Conservation (phyloP, 2,113 vertebrate genomes). For the Chloropsis hardwickii region DNA sequence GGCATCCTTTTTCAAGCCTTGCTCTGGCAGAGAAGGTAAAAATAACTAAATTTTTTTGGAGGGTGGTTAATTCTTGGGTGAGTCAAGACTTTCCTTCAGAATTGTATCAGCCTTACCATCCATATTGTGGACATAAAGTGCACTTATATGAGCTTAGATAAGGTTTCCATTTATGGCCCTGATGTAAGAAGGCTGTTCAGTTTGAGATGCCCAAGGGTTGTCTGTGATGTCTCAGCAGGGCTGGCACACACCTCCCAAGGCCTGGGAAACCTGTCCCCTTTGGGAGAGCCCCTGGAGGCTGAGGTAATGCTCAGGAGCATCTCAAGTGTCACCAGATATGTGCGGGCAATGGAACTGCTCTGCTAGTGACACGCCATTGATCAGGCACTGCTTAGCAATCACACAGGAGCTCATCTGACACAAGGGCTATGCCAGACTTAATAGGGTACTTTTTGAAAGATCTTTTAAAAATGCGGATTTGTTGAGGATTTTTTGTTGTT, state of each 20-base stretch:
- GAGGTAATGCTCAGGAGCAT: not conserved
- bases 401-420: not conserved
- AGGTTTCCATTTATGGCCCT: not conserved
- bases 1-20: not conserved
- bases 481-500: not conserved
- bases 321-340: not conserved
- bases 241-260: not conserved
- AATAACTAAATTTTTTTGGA: not conserved
- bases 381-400: not conserved
- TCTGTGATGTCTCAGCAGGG: not conserved
- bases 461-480: not conserved
- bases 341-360: not conserved
- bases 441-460: not conserved
- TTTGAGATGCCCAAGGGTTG: not conserved
- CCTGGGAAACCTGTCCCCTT: not conserved
- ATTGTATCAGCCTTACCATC: not conserved
- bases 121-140: fast-evolving
- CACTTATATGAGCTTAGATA: not conserved
- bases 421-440: not conserved
- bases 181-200: not conserved
- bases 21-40: not conserved
- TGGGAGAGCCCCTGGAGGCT: not conserved
- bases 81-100: not conserved
- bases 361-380: not conserved
- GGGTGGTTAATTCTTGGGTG: not conserved